A percentile compares a stretch with the other conserved stretches of the same genome.
phyloP scores from a whole-genome alignment of 2,888 invertebrate species.

The Physocephala rufipes region DNA sequence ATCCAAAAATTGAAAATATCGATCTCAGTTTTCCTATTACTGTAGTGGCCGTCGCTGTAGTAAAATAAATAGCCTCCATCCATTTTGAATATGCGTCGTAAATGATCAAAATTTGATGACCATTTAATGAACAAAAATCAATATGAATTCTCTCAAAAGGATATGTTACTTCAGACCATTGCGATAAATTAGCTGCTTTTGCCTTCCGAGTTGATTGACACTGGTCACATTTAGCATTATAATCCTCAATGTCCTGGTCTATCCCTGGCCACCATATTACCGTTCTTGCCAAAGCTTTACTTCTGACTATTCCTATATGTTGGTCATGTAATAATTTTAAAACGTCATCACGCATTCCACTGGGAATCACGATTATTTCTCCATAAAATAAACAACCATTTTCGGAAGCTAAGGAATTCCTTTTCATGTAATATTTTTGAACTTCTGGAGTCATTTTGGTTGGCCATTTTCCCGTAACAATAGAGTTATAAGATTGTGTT shows the following conservation, averaged over 20 bases:
- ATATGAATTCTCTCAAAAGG: too few relatives aligned
- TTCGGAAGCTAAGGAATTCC: constrained; percentile 26
- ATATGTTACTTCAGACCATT: neutral
- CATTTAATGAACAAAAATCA: constrained; percentile 21
- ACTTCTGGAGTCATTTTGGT: neutral
- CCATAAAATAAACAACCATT: constrained; percentile 30
- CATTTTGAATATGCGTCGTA: constrained; percentile 34
- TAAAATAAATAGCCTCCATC: constrained; percentile 26
- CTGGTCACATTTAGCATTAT: constrained; percentile 23
- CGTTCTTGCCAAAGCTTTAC: constrained; percentile 34
- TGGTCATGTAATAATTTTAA: constrained; percentile 26
- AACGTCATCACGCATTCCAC: constrained; percentile 5
- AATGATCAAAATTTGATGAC: constrained; percentile 16
- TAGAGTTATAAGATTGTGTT: constrained; percentile 20
- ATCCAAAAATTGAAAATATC: constrained; percentile 31
- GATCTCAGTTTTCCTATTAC: constrained; percentile 28
- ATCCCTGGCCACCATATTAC: constrained; percentile 28
- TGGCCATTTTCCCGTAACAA: constrained; percentile 23
- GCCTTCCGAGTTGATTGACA: constrained; percentile 5
- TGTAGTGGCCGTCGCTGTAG: constrained; percentile 26
- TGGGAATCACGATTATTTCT: constrained; percentile 32
- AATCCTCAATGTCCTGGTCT: constrained; percentile 22
- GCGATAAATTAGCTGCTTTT: neutral
- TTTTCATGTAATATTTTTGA: constrained; percentile 11
- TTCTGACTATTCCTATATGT: constrained; percentile 25